These are phyloP conservation scores for Trichosurus vulpecula DNA, from an alignment of 2,797 vertebrate species.

Conservation along the genomic window DNA sequence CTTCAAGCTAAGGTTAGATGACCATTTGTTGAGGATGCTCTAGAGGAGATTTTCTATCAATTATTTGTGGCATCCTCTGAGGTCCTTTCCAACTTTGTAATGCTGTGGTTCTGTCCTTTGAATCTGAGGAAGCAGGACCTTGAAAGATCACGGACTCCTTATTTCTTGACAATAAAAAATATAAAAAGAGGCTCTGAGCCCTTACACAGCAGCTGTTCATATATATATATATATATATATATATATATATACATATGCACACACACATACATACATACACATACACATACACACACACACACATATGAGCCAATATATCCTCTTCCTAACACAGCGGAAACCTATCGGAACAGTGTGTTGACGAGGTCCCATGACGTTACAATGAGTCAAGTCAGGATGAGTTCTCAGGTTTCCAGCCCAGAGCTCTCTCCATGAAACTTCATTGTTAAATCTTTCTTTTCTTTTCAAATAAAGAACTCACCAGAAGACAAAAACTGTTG, in stretches of 20 bases:
- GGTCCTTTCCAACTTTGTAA: neutral
- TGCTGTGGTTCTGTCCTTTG: neutral
- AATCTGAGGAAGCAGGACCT: neutral
- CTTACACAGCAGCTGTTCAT: neutral
- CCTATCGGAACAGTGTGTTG: neutral
- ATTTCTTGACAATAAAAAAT: no score
- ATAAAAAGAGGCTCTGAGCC: neutral
- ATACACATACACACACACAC: no score
- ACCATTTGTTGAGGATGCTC: neutral
- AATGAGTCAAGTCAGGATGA: neutral
- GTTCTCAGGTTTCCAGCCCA: neutral
- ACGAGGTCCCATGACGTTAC: neutral
- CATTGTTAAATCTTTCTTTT: neutral
- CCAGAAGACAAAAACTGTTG: neutral
- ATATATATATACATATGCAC: no score
- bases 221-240: neutral
- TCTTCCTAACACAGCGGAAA: neutral
- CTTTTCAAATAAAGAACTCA: neutral
- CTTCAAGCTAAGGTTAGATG: neutral
- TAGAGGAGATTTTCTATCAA: neutral
- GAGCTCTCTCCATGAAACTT: neutral
- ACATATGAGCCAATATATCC: neutral
- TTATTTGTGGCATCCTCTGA: neutral
- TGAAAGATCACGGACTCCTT: neutral
- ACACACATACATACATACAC: no score